These are phyloP conservation scores for Hemicentrotus pulcherrimus DNA, from an alignment of 35 echinoderm and acorn worm species.

Conservation along the genomic window DNA sequence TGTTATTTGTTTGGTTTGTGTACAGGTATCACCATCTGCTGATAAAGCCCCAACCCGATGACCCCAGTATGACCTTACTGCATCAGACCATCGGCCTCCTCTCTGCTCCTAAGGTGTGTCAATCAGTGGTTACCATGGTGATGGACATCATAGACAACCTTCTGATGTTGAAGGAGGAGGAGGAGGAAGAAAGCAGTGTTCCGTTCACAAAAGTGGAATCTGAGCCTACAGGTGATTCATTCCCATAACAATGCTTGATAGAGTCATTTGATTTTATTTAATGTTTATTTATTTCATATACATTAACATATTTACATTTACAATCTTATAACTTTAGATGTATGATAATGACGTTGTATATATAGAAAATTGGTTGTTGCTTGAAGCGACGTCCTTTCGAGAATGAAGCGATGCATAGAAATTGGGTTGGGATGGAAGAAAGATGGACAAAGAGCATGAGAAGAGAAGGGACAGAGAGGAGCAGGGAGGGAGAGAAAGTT, in stretches of 20 bases:
- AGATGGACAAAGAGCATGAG: too few species aligned
- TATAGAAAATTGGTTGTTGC: too few species aligned
- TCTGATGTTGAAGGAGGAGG: constrained; percentile 54
- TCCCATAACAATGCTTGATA: background rate
- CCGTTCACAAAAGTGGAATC: background rate
- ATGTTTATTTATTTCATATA: too few species aligned
- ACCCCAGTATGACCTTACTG: constrained; percentile 55
- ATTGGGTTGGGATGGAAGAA: too few species aligned
- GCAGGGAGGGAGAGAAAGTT: too few species aligned
- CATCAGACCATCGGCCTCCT: constrained; percentile 68
- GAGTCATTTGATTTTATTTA: background rate
- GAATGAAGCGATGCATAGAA: too few species aligned
- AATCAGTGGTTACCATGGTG: constrained; percentile 73
- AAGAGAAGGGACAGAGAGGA: too few species aligned
- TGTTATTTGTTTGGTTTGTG: background rate
- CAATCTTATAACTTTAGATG: too few species aligned
- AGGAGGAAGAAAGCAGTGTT: constrained; percentile 23
- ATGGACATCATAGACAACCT: constrained; percentile 83
- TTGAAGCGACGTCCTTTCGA: too few species aligned
- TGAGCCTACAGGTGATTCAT: background rate
- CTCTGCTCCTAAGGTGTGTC: constrained; percentile 40
- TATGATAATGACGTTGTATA: too few species aligned
- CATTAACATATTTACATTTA: too few species aligned
- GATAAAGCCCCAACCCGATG: constrained; percentile 75
- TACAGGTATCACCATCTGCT: constrained; percentile 59